Evolutionary conservation across 2,888 invertebrate genomes (phyloP).

Genomic region (Stomorhina lunata): DNA sequence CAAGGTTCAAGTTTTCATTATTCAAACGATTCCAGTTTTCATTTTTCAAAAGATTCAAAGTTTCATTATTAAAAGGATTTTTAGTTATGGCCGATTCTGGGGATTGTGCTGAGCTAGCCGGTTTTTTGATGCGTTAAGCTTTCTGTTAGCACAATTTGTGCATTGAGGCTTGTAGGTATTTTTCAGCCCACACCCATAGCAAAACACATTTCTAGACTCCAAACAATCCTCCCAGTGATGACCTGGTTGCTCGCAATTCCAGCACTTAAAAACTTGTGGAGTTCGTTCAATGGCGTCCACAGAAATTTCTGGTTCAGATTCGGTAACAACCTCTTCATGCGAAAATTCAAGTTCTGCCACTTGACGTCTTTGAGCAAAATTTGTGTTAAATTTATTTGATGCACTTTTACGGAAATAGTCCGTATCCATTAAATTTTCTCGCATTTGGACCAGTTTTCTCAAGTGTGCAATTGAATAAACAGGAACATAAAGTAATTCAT

Average conservation of each 20-base stretch:
- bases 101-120: neutral
- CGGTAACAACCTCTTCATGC: too few species aligned
- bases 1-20: neutral
- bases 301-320: neutral
- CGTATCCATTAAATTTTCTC: too few species aligned
- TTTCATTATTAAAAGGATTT: too few species aligned
- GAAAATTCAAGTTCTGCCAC: too few species aligned
- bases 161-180: conserved; percentile 6
- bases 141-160: neutral
- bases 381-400: too few species aligned
- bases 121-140: conserved; percentile 9
- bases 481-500: conserved; percentile 42
- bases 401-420: too few species aligned
- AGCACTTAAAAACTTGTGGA: neutral
- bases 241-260: conserved; percentile 27
- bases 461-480: conserved; percentile 50
- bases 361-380: neutral
- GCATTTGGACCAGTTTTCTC: conserved; percentile 26
- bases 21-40: too few species aligned
- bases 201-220: neutral
- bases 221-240: conserved; percentile 27
- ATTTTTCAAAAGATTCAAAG: too few species aligned
- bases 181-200: conserved; percentile 27
- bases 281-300: too few species aligned
- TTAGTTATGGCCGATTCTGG: neutral